Conservation (phyloP, 2,113 vertebrate genomes). For the Salvelinus fontinalis region DNA sequence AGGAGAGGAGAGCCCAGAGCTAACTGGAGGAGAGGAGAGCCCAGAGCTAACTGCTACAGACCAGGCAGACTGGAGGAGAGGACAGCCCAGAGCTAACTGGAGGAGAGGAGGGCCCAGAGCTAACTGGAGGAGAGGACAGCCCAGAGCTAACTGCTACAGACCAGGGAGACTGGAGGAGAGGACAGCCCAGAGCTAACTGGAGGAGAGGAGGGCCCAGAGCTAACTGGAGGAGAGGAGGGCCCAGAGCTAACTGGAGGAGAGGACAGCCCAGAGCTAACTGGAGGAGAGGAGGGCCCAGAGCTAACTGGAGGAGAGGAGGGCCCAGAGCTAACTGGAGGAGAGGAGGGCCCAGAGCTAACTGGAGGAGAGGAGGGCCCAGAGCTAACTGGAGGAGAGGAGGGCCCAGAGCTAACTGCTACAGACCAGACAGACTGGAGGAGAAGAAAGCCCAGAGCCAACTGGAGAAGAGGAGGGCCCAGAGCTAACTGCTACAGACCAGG, state of each 20-base stretch:
- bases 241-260: neutral
- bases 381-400: conserved; percentile 6
- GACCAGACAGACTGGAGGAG: conserved; percentile 24
- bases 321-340: neutral
- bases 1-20: conserved; percentile 6
- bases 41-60: neutral
- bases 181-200: neutral
- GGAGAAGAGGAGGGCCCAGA: conserved; percentile 5
- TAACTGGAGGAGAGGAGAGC: conserved; percentile 4
- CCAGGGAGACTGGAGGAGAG: conserved; percentile 27
- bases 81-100: neutral
- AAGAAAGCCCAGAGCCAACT: neutral
- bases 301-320: conserved; percentile 4
- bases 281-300: conserved; percentile 8
- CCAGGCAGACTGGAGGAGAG: conserved; percentile 27
- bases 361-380: conserved; percentile 8
- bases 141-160: neutral
- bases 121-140: conserved; percentile 4
- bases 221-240: conserved; percentile 6
- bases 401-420: neutral
- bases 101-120: conserved; percentile 4
- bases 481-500: no score
- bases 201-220: conserved; percentile 1
- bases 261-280: conserved; percentile 1
- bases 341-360: conserved; percentile 1